Percentiles rank a stretch among this genome's conserved stretches.
Conservation (phyloP, 2,888 invertebrate species). For the Drosophila ezoana region DNA sequence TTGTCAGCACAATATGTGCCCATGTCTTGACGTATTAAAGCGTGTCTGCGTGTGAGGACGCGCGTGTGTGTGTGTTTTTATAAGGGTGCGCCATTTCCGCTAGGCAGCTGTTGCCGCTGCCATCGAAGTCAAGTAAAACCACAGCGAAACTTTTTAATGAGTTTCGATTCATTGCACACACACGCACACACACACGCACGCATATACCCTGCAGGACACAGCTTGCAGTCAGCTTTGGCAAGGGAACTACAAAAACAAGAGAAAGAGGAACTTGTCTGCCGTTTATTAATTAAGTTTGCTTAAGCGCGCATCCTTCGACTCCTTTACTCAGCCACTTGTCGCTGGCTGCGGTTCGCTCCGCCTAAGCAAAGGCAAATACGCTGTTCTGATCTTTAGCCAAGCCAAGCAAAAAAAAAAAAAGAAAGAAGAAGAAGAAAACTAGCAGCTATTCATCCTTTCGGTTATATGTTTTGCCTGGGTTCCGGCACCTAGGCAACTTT, state of each 20-base stretch:
- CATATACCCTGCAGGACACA: slow-evolving; percentile 29
- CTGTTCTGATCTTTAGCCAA: slow-evolving; percentile 48
- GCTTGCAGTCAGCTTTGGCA: slow-evolving; percentile 49
- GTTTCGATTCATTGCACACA: slow-evolving; percentile 79
- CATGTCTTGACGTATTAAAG: slow-evolving; percentile 38
- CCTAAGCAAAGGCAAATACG: slow-evolving; percentile 52
- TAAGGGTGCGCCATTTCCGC: slow-evolving; percentile 33
- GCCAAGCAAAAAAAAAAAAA: slow-evolving; percentile 21
- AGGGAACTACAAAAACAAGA: slow-evolving; percentile 7
- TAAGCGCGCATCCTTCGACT: slow-evolving; percentile 41
- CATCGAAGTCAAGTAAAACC: slow-evolving; percentile 53
- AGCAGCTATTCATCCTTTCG: slow-evolving; percentile 20
- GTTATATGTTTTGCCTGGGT: slow-evolving; percentile 21
- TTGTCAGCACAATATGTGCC: slow-evolving; percentile 66
- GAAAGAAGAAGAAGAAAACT: slow-evolving; percentile 19
- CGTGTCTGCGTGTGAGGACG: background rate
- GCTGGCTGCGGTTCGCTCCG: slow-evolving; percentile 25
- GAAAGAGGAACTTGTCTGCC: slow-evolving; percentile 38
- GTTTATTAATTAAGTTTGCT: slow-evolving; percentile 77
- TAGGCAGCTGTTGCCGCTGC: slow-evolving; percentile 49
- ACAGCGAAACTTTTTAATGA: slow-evolving; percentile 78
- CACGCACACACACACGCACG: slow-evolving; percentile 27
- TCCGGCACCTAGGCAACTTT: slow-evolving; percentile 57
- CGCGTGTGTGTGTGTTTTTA: slow-evolving; percentile 22
- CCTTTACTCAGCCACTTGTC: slow-evolving; percentile 10